Evolutionary conservation across 2,888 invertebrate species (phyloP), one percentile per base, ranked within the genome.

Genomic region (Drosophila longiperda): DNA sequence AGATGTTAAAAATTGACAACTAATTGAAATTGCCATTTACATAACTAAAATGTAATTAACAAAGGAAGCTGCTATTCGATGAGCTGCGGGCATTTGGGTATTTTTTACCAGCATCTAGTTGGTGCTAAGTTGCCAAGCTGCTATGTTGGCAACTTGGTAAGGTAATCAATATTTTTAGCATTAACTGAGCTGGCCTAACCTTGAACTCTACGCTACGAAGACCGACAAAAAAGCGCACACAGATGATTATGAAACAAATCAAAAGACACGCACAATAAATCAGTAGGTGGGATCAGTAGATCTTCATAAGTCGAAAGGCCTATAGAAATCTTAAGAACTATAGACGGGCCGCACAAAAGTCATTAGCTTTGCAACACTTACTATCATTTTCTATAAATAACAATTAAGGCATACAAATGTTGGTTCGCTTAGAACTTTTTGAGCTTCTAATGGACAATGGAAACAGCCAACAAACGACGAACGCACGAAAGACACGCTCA

Each of bases 351-450:
- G 70, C 33, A 55, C 67, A 73, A 73, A 76, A 80, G 78, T 84
- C 87, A 89, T 87, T 87, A 89, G 87, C 78, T 82, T 75, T 77
- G 87, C 78, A 86, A 72, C 84, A 87, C 75, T 88, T 81, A 78
- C 89, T 89, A 87, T 88, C 84, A 88, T 81, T 89, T 78, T 81
- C 87, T 89, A 89, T 87, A 87, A 89, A 87, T 87, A 87, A 89
- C 84, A 87, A 87, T 87, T 88, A 77, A 83, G 87, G 83, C 85
- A 85, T 73, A 80, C 80, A 78, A 75, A 66, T 58, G 74, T 65
- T 64, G 71, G 68, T 75, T 67, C 66, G 69, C 60, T 65, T 59
- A 66, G 42, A 80, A 36, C 66, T 42, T 49, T 49, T 42, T 9
- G 63, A 55, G 65, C 61, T 59, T 70, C 67, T 73, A 78, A 78